phyloP scores from a whole-genome alignment of 2,797 vertebrate genomes.

The Pitangus sulphuratus region DNA sequence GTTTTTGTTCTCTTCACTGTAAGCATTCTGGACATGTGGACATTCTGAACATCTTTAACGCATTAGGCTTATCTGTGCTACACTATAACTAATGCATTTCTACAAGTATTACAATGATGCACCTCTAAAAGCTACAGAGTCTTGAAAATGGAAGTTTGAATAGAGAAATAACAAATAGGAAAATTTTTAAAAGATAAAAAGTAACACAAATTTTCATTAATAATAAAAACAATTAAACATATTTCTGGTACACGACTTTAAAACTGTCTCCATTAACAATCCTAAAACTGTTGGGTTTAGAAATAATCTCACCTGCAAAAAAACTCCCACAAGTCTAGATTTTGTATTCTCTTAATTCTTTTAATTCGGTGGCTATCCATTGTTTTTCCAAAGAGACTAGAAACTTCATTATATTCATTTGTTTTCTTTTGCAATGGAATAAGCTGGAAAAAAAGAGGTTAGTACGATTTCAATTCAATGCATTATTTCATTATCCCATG shows the following conservation, averaged over 20 bases:
- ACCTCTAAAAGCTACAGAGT: not conserved
- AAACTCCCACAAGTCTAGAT: constrained; percentile 97
- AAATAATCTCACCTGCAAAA: constrained; percentile 90
- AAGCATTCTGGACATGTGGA: not conserved
- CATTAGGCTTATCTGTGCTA: not conserved
- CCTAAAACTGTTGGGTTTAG: constrained; percentile 27
- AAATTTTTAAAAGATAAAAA: not conserved
- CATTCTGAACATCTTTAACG: not conserved
- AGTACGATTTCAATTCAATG: not conserved
- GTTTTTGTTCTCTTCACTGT: not conserved
- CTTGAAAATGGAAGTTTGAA: not conserved
- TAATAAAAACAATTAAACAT: not conserved
- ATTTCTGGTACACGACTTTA: not conserved
- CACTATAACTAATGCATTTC: not conserved
- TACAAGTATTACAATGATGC: not conserved
- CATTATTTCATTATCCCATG: not conserved
- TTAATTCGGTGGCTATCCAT: constrained; percentile 90
- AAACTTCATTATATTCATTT: constrained; percentile 94
- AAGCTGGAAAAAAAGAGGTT: constrained; percentile 81
- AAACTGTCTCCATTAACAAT: not conserved
- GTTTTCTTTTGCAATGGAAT: constrained; percentile 89
- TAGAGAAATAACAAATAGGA: not conserved
- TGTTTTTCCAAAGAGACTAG: constrained; percentile 90
- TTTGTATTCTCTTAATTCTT: constrained; percentile 95
- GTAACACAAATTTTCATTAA: not conserved